Percentiles rank a stretch among this genome's conserved stretches.
Evolutionary conservation across 2,888 invertebrate genomes (phyloP).

Genomic region (Papilio protenor): DNA sequence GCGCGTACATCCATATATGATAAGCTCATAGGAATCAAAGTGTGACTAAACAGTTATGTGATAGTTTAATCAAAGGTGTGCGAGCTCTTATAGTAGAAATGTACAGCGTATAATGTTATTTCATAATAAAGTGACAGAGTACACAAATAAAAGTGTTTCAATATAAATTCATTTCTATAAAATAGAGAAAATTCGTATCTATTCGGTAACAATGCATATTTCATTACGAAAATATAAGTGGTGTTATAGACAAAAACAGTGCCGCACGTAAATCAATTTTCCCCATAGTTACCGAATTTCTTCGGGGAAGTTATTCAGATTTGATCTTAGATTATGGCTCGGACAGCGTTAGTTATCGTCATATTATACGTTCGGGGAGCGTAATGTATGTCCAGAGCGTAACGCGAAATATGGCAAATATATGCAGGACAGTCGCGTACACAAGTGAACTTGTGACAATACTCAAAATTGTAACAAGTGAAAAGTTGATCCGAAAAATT

Average conservation of each 20-base stretch:
- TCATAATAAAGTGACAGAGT: background rate
- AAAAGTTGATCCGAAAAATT: background rate
- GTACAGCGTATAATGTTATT: background rate
- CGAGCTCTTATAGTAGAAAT: background rate
- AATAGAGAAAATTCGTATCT: background rate
- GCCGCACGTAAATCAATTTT: conserved; percentile 50
- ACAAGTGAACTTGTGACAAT: conserved; percentile 48
- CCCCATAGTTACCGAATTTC: conserved; percentile 53
- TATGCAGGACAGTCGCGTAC: conserved; percentile 57
- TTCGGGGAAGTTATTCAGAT: conserved; percentile 60
- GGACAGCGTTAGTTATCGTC: conserved; percentile 62
- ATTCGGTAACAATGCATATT: conserved; percentile 39
- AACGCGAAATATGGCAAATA: conserved; percentile 60
- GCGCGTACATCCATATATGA: too few species aligned
- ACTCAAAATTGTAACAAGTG: background rate
- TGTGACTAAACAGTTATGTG: background rate
- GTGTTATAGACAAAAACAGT: conserved; percentile 49
- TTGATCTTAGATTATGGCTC: conserved; percentile 60
- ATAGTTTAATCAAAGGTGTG: background rate
- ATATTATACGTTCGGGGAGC: conserved; percentile 56
- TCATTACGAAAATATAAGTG: conserved; percentile 35
- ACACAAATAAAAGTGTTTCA: background rate
- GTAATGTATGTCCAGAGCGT: conserved; percentile 55
- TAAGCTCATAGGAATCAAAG: too few species aligned
- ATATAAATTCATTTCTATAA: background rate